These are phyloP conservation scores for Ciconia stormi DNA, from an alignment of 2,113 vertebrate genomes.

Conservation along the genomic window DNA sequence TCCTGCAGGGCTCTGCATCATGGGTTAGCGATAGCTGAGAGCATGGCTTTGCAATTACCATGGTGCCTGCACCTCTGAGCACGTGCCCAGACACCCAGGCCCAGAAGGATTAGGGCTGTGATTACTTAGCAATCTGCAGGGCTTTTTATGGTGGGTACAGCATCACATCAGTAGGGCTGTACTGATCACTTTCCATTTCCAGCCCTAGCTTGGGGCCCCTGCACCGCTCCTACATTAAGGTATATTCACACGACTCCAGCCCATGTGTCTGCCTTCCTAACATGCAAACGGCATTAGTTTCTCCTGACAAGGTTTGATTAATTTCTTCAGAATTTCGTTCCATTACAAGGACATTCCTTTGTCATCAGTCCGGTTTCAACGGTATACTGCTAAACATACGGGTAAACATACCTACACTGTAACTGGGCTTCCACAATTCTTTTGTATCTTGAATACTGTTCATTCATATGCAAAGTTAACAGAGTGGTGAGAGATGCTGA, in stretches of 20 bases:
- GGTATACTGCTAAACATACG: neutral
- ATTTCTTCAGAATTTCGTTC: neutral
- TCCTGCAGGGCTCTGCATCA: neutral
- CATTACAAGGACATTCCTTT: neutral
- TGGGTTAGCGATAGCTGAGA: neutral
- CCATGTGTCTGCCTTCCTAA: neutral
- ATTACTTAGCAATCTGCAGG: neutral
- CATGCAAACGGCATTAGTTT: fast-evolving
- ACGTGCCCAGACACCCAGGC: neutral
- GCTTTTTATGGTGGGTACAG: neutral
- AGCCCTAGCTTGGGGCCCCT: neutral
- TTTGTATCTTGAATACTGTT: neutral
- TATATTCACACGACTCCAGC: neutral
- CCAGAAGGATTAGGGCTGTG: neutral
- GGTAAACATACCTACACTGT: neutral
- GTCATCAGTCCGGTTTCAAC: neutral
- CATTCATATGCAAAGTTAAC: neutral
- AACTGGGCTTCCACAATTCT: neutral
- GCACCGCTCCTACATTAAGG: neutral
- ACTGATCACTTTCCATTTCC: neutral
- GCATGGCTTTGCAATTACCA: neutral
- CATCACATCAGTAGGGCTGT: neutral
- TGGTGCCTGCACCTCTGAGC: neutral
- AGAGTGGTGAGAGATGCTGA: neutral
- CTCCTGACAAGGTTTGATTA: neutral